Evolutionary conservation across 2,113 vertebrate species (phyloP), one percentile per base, ranked within the genome.

Genomic region (Symphodus melops): DNA sequence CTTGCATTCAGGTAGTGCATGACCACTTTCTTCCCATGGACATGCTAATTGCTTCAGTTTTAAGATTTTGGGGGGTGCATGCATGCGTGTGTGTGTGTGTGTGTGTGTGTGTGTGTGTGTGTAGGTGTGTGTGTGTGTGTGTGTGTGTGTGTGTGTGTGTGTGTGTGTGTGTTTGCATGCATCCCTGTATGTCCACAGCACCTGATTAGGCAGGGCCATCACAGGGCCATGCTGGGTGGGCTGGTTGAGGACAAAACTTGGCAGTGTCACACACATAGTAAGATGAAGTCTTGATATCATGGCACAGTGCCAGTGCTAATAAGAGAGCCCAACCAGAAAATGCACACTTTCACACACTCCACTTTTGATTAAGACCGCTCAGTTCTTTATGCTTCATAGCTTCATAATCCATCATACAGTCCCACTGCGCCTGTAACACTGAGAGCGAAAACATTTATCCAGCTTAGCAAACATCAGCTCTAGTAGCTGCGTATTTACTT

Each of bases 211-310:
- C 69, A 69, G 8, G 8, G 42, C 61, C 55, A 64, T 61, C 54
- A 14, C 61, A 44, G 19, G 52, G 44, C 49, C 73, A 54, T 75
- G 53, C 68, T 87, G 84, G 81, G 86, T 89, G 88, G 88, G 80
- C 87, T 37, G 8, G 55, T 42, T 48, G 54, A 73, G 68, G 77
- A 81, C 72, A 81, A 68, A 81, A 63, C 73, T 82, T 89, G 84
- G 86, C 84, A 86, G 46, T 28, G 66, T 73, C 19, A 33, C 71
- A 80, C 51, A 49, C 66, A 68, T 68, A 58, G 28, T 46, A 76
- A 69, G 74, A 65, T 83, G 77, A 81, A 82, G 52, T 49, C 23
- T 72, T 75, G 79, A 64, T 74, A 68, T 51, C 1, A 0, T 81
- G 85, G 72, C 72, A 42, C 39, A 16, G 11, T 56, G 42, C 77